phyloP scores from a whole-genome alignment of 2,888 invertebrate genomes.

The Leucozona laternaria region DNA sequence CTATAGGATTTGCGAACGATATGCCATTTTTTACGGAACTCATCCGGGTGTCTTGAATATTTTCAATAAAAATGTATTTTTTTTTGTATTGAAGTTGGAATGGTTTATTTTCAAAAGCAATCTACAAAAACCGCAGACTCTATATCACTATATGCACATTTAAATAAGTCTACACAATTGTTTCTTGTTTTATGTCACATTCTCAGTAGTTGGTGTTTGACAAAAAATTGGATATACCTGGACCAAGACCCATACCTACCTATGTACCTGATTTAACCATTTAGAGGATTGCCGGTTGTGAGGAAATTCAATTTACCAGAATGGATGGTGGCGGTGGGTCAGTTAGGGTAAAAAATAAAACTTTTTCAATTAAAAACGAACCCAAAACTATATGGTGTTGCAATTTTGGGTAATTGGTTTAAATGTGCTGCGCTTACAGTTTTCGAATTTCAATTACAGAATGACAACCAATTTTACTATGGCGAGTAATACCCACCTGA shows the following conservation, averaged over 20 bases:
- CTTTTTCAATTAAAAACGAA: constrained; percentile 69
- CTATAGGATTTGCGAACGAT: background rate
- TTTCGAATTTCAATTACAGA: constrained; percentile 14
- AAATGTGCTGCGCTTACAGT: constrained; percentile 19
- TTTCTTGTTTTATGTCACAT: constrained; percentile 18
- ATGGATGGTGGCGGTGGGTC: background rate
- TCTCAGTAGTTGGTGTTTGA: background rate
- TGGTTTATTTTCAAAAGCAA: constrained; percentile 2
- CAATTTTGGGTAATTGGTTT: constrained; percentile 22
- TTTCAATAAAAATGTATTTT: background rate
- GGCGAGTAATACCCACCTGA: background rate
- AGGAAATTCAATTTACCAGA: constrained; percentile 53
- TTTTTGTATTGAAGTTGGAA: background rate
- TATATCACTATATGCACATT: background rate
- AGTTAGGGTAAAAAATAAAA: constrained; percentile 36
- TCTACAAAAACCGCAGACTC: constrained; percentile 11
- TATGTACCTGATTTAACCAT: background rate
- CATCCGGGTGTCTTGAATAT: background rate
- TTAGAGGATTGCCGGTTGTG: background rate
- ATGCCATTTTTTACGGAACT: background rate
- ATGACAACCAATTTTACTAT: background rate
- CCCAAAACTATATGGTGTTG: constrained; percentile 13
- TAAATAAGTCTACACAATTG: constrained; percentile 5
- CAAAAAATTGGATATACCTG: background rate
- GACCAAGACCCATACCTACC: background rate